Evolutionary conservation across 1,140 invertebrate genomes (phyloP).

Genomic region (Antheraea pernyi): DNA sequence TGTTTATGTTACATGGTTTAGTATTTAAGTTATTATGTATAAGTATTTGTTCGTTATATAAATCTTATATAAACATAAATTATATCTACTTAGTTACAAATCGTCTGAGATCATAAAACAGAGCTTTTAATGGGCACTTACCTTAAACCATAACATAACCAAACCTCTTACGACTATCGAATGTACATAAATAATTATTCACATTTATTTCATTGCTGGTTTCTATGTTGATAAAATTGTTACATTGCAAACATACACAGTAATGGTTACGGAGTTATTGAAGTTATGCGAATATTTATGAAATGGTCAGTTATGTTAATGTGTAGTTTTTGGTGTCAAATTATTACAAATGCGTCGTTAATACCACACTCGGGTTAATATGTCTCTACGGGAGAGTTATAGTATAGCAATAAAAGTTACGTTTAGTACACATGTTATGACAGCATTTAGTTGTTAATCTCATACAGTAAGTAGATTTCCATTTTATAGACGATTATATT

Average conservation of each 20-base stretch:
- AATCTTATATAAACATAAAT: neutral
- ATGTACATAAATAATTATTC: slow-evolving; percentile 7
- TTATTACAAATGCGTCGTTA: slow-evolving; percentile 34
- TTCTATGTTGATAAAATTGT: neutral
- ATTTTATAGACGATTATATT: too few relatives aligned
- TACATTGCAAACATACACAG: neutral
- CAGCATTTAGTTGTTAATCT: too few relatives aligned
- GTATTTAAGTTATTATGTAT: too few relatives aligned
- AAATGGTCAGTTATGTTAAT: neutral
- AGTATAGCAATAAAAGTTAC: slow-evolving; percentile 17
- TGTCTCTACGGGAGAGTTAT: slow-evolving; percentile 24
- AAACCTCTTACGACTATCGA: slow-evolving; percentile 15
- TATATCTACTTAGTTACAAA: slow-evolving; percentile 20
- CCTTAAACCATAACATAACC: slow-evolving; percentile 29
- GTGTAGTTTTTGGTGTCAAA: slow-evolving; percentile 30
- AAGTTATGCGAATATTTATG: neutral
- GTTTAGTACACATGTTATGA: neutral
- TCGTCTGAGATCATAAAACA: slow-evolving; percentile 32
- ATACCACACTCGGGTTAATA: slow-evolving; percentile 31
- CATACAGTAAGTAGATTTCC: too few relatives aligned
- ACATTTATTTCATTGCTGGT: slow-evolving; percentile 15
- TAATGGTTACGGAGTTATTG: slow-evolving; percentile 5
- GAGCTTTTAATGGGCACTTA: slow-evolving; percentile 37
- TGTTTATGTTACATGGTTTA: too few relatives aligned
- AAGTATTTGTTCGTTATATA: too few relatives aligned